These are phyloP conservation scores for Aethes cnicana DNA, from an alignment of 2,888 invertebrate genomes.

Conservation along the genomic window DNA sequence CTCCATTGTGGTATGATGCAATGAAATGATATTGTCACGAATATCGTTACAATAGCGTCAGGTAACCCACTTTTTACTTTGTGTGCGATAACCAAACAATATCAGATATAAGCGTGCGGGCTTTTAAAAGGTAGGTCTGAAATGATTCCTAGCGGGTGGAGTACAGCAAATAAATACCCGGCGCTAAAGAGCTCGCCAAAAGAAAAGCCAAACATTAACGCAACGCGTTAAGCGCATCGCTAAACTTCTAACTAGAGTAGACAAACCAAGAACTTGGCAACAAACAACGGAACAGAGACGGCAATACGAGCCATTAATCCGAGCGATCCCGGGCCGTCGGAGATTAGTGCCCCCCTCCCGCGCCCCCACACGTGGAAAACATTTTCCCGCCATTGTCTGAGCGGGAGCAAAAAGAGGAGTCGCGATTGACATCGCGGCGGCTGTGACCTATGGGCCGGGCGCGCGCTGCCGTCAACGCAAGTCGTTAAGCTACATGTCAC, in stretches of 20 bases:
- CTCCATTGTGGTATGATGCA: too few relatives aligned
- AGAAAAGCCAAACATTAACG: conserved; percentile 42
- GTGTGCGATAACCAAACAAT: too few relatives aligned
- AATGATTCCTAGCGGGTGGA: neutral
- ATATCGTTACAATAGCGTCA: too few relatives aligned
- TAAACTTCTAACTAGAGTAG: conserved; percentile 62
- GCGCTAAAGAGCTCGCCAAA: conserved; percentile 34
- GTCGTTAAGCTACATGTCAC: neutral
- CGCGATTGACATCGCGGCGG: conserved; percentile 69
- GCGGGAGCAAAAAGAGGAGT: conserved; percentile 68
- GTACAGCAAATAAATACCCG: conserved; percentile 7
- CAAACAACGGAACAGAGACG: conserved; percentile 74
- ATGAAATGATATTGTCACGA: too few relatives aligned
- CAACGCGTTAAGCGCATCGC: conserved; percentile 51
- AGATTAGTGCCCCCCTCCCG: conserved; percentile 74
- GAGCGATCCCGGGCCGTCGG: conserved; percentile 65
- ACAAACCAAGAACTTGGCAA: conserved; percentile 62
- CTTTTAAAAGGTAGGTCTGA: too few relatives aligned
- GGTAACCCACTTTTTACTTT: too few relatives aligned
- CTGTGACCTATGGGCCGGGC: conserved; percentile 39
- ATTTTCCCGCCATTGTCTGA: conserved; percentile 76
- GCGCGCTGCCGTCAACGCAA: neutral
- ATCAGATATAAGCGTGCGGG: too few relatives aligned
- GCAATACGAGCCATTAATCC: conserved; percentile 78
- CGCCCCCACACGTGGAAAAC: conserved; percentile 69